Base-by-base conservation (phyloP, 2,888 invertebrate genomes). In the Meta bourneti region DNA sequence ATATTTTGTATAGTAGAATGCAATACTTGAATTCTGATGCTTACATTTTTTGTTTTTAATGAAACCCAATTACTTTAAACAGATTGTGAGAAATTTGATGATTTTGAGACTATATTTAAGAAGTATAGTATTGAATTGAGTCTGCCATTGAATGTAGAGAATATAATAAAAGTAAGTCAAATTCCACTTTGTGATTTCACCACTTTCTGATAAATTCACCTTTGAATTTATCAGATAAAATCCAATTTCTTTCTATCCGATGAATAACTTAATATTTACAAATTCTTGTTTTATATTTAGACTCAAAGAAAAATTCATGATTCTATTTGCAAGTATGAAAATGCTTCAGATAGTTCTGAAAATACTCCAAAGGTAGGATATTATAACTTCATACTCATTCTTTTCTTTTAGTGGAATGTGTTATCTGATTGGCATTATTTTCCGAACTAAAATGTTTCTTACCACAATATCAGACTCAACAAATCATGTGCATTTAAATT, bases 101-200 rank as follows among this genome's bases (percentile, higher is more conserved):
- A 95, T 49, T 95, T 95, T 93, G 93, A 92, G 6, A 93, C 93
- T 70, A 93, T 94, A 20, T 93, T 94, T 51, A 94, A 94, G 19
- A 94, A 94, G 49, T 92, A 94, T 75, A 91, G 94, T 34, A 71
- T 86, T 34, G 93, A 94, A 54, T 93, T 95, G 6, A 94, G 94
- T 78, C 92, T 95, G 93, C 70, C 94, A 93, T 83, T 94, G 93
- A 83, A 94, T 71, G 77, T 92, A 0, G 92, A 92, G n/a, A 93
- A 90, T 71, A 72, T 93, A 7, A 51, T 91, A 16, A 82, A 91
- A 83, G 93, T 90, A 81, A 87, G 86, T n/a, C n/a, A 34, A n/a
- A 8, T 48, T 75, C 6, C 34, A 61, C 13, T 51, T 20, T 82
- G 9, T 72, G 1, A 49, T 61, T 13, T 6, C 61, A 11, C 9